Evolutionary conservation across 2,888 invertebrate species (phyloP), one percentile per base, ranked within the genome.

Genomic region (Belgica antarctica): DNA sequence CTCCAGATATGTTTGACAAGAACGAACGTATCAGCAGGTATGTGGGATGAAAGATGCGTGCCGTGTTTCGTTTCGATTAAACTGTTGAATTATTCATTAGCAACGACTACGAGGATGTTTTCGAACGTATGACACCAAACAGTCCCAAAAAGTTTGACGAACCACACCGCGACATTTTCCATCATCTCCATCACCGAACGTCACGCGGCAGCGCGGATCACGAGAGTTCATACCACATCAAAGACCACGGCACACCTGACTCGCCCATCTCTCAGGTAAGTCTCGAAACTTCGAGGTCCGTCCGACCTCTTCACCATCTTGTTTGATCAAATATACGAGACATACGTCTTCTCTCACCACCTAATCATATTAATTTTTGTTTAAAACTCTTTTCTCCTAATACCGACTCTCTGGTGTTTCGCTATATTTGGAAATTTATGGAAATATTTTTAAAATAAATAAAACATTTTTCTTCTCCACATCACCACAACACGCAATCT

Each of bases 221-320:
- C 8, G 41, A 46, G 25, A 7, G 15, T 28, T 28, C 28, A 7
- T 68, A 31, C 22, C 70, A 41, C 34, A 5, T 31, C 15, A 57
- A 15, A 10, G 68, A 77, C 46, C 79, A 79, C 72, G 77, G 78
- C 1, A 78, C 80, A 10, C 80, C 80, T 0, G 80, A 80, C 68
- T 80, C 80, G 15, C 80, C 80, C 27, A 78, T 79, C 41, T 79
- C 80, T 7, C 80, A 80, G 76, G 80, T 80, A 70, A 59, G 25
- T 17, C 12, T 59, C n/a, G 24, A 19, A 59, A 8, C 59, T 59
- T 24, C 15, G 10, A 17, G n/a, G n/a, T n/a, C n/a, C n/a, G n/a
- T n/a, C n/a, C n/a, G n/a, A n/a, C n/a, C n/a, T n/a, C n/a, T n/a
- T n/a, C n/a, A n/a, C n/a, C n/a, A 22, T 1, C 62, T 57, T 27